Conservation (phyloP, 2,797 vertebrate genomes). For the Halcyon leucocephala region DNA sequence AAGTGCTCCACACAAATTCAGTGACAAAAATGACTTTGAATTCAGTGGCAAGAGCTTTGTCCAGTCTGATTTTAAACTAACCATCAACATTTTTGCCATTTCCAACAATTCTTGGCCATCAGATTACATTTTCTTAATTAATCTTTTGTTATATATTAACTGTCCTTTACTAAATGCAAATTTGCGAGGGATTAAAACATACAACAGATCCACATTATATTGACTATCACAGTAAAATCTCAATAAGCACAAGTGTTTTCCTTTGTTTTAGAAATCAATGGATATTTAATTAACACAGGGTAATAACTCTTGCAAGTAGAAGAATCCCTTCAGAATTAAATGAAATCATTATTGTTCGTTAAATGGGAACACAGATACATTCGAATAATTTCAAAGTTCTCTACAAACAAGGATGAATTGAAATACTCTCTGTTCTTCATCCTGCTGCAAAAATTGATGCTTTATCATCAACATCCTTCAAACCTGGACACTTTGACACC, state of each 20-base stretch:
- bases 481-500: neutral
- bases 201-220: neutral
- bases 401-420: neutral
- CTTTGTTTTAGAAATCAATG: slow-evolving; percentile 38
- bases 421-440: neutral
- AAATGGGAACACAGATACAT: neutral
- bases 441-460: neutral
- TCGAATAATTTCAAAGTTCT: neutral
- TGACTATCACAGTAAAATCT: slow-evolving; percentile 32
- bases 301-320: neutral
- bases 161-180: slow-evolving; percentile 33
- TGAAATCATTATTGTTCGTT: neutral
- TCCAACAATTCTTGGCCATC: neutral
- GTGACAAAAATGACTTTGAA: neutral
- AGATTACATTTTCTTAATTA: slow-evolving; percentile 42
- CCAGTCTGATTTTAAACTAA: neutral
- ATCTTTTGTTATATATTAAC: neutral
- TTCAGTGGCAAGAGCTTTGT: neutral
- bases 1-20: neutral
- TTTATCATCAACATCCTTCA: neutral
- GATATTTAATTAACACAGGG: slow-evolving; percentile 32
- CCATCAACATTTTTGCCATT: neutral
- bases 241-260: neutral
- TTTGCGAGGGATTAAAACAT: slow-evolving; percentile 9
- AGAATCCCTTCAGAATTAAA: slow-evolving; percentile 17